Conservation (phyloP, 2,797 vertebrate genomes). For the Tenualosa thibaudeaui region DNA sequence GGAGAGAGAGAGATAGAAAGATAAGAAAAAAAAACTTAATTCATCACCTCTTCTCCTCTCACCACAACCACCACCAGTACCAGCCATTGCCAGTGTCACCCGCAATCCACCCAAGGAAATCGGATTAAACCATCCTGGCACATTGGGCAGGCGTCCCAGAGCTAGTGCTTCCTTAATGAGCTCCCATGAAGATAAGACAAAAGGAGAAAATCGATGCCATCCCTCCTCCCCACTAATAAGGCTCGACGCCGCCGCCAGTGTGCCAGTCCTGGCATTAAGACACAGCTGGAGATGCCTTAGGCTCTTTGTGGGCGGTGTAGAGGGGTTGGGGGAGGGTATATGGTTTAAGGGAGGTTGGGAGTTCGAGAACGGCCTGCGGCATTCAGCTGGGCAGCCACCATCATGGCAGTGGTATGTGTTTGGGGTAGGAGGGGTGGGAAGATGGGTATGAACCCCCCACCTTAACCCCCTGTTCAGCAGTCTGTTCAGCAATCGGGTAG, state of each 20-base stretch:
- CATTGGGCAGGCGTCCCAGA: conserved; percentile 56
- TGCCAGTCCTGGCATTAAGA: conserved; percentile 66
- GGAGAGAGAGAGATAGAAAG: conserved; percentile 33
- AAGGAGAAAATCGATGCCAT: conserved; percentile 67
- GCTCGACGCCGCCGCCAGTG: conserved; percentile 58
- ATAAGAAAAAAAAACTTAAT: conserved; percentile 56
- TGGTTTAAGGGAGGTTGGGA: not conserved
- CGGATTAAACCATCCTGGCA: conserved; percentile 68
- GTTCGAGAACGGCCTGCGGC: conserved; percentile 54
- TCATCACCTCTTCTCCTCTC: conserved; percentile 44
- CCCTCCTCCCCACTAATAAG: conserved; percentile 65
- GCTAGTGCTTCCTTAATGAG: conserved; percentile 65
- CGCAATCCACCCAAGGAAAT: conserved; percentile 60
- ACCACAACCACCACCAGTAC: conserved; percentile 41
- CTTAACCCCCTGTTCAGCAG: conserved; percentile 49
- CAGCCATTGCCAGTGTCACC: not conserved
- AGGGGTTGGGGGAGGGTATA: not conserved
- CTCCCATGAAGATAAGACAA: conserved; percentile 63
- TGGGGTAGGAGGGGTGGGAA: conserved; percentile 47
- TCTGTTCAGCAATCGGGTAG: conserved; percentile 61
- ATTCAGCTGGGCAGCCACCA: conserved; percentile 53
- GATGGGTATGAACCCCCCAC: conserved; percentile 1
- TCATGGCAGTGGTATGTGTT: conserved; percentile 15
- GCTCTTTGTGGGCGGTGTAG: conserved; percentile 28
- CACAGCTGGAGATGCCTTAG: conserved; percentile 29